Percentiles rank a stretch among this genome's conserved stretches.
Evolutionary conservation across 1,140 invertebrate genomes (phyloP).

Genomic region (Laodelphax striatellus): DNA sequence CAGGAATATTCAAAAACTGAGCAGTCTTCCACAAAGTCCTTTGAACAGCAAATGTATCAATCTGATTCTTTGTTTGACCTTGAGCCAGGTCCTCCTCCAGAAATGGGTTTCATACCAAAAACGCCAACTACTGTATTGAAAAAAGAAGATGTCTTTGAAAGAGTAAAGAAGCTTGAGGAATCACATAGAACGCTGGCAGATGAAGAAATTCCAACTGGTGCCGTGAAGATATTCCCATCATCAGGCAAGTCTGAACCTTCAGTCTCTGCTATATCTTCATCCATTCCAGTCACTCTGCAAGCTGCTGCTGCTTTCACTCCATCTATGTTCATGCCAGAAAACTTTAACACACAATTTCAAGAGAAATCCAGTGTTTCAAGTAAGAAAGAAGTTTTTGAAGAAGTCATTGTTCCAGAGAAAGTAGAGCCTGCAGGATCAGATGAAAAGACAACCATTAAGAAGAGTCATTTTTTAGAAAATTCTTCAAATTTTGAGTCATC

Average conservation of each 20-base stretch:
- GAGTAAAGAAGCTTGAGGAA: constrained; percentile 50
- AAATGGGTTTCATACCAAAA: constrained; percentile 52
- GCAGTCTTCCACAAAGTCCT: not conserved
- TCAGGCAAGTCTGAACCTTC: constrained; percentile 13
- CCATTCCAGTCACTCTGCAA: not conserved
- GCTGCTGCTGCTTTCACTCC: not conserved
- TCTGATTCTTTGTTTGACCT: constrained; percentile 35
- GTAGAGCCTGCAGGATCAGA: constrained; percentile 8
- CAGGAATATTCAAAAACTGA: not conserved
- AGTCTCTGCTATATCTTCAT: not conserved
- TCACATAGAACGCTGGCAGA: constrained; percentile 41
- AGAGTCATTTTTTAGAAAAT: not conserved
- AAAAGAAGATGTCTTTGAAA: constrained; percentile 43
- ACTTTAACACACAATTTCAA: not conserved
- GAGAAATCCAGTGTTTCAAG: not conserved
- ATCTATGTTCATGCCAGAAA: not conserved
- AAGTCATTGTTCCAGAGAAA: constrained; percentile 14
- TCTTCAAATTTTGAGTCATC: not conserved
- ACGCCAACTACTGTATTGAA: constrained; percentile 23
- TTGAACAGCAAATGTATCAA: not conserved
- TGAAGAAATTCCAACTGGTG: constrained; percentile 47
- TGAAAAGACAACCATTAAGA: not conserved
- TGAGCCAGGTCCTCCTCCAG: constrained; percentile 56
- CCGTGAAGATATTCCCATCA: constrained; percentile 45
- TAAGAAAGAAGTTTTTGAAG: constrained; percentile 17